Conservation (phyloP, 2,797 vertebrate species). For the Acestrorhynchus altus region DNA sequence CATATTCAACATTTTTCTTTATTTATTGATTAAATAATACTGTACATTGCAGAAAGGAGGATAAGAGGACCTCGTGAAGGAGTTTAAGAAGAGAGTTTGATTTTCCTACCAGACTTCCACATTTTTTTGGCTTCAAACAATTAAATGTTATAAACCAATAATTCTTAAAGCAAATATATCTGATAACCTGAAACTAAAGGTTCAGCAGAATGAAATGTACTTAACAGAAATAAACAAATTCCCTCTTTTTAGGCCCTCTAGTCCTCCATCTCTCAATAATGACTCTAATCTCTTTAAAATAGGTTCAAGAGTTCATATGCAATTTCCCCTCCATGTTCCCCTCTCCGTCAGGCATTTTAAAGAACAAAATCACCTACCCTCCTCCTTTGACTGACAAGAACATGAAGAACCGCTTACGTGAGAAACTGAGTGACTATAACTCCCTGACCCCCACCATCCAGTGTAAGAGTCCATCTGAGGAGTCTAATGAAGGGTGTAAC, state of each 20-base stretch:
- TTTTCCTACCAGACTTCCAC: not conserved
- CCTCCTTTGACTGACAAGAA: slow-evolving; percentile 83
- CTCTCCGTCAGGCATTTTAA: slow-evolving; percentile 81
- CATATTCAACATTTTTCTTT: no score
- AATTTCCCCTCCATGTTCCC: not conserved
- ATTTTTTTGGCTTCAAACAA: no score
- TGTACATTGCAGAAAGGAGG: not conserved
- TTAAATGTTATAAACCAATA: no score
- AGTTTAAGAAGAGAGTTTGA: slow-evolving; percentile 12
- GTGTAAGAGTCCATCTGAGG: slow-evolving; percentile 73
- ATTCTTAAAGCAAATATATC: no score
- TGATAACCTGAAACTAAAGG: no score
- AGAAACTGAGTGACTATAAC: slow-evolving; percentile 81
- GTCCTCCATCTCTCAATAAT: not conserved
- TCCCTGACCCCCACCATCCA: slow-evolving; percentile 64
- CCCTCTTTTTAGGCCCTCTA: not conserved
- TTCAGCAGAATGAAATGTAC: no score
- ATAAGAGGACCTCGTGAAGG: not conserved
- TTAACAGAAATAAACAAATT: no score
- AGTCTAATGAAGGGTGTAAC: slow-evolving; percentile 76
- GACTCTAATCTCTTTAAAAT: not conserved
- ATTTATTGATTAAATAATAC: slow-evolving; percentile 35
- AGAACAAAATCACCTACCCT: slow-evolving; percentile 86
- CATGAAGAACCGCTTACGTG: slow-evolving; percentile 80
- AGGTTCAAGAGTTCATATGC: not conserved